Evolutionary conservation across 2,888 invertebrate genomes (phyloP).

Genomic region (Tipula helvola): DNA sequence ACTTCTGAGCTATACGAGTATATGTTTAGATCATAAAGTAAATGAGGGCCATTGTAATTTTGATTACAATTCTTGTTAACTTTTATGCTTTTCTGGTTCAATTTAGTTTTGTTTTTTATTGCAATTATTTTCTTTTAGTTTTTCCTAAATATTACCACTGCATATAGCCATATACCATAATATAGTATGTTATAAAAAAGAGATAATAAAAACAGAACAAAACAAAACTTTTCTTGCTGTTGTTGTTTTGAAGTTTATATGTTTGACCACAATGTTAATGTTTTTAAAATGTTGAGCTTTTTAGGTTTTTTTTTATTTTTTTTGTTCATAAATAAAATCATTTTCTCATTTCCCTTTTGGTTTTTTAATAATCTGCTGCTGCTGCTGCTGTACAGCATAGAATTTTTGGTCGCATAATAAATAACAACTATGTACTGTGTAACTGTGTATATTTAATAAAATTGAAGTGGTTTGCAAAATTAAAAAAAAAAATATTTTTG

Average conservation of each 20-base stretch:
- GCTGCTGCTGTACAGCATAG: neutral
- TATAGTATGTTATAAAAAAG: neutral
- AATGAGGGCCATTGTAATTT: neutral
- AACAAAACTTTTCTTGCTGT: neutral
- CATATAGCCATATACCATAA: neutral
- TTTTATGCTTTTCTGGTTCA: neutral
- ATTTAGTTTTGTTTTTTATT: neutral
- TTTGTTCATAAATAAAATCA: neutral
- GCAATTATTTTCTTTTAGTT: neutral
- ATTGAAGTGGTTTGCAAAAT: neutral
- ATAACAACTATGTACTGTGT: neutral
- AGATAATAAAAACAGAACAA: neutral
- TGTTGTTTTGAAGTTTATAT: neutral
- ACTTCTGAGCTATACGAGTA: neutral
- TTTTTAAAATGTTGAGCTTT: neutral
- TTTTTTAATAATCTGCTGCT: neutral
- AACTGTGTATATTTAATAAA: neutral
- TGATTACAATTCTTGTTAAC: neutral
- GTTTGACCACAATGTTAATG: neutral
- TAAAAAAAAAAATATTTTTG: neutral
- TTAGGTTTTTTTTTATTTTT: neutral
- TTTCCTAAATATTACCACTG: neutral
- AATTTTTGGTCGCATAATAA: neutral
- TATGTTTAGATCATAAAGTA: neutral
- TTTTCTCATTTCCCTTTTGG: neutral